Base-by-base conservation (phyloP, 2,113 vertebrate genomes). In the Formicarius rufipectus region DNA sequence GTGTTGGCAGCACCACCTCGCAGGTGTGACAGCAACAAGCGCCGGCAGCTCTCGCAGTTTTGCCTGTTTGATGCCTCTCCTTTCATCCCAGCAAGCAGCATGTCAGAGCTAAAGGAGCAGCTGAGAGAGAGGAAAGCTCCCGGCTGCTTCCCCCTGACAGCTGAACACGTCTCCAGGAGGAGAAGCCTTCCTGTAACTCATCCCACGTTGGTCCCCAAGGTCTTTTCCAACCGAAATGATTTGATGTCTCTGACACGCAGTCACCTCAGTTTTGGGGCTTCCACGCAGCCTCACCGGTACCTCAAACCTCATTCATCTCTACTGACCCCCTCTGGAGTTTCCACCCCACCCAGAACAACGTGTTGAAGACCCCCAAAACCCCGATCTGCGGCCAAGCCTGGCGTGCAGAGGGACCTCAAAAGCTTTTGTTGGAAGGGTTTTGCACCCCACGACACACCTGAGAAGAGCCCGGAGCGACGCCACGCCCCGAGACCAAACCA, bases 401-500 rank as follows among this genome's bases (percentile, higher is more conserved):
- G n/a, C n/a, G n/a, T n/a, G n/a, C n/a, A n/a, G n/a, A n/a, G n/a
- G n/a, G n/a, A n/a, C n/a, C n/a, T n/a, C n/a, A n/a, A n/a, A n/a
- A n/a, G n/a, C n/a, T 62, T 95, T 90, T 81, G 73, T 84, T 89
- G 4, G 64, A 88, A 31, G 2, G 84, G 50, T 62, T 92, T 58
- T 0, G 1, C 79, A 90, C 78, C 2, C 52, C 24, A 11, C 3
- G 52, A 62, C 89, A 72, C 86, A 86, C 83, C 91, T 92, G 96
- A 84, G 92, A 95, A 86, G 80, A 69, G 85, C 66, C 85, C 5
- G 35, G 60, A 69, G 91, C 83, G 15, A 13, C 0, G 5, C 10
- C 95, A 86, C 93, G 59, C 93, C 91, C 89, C 17, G 53, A 92
- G 95, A 94, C 95, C 93, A 96, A 52, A 95, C 31, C 53, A 25